Conservation (phyloP, 1,140 invertebrate species). For the Apis laboriosa region DNA sequence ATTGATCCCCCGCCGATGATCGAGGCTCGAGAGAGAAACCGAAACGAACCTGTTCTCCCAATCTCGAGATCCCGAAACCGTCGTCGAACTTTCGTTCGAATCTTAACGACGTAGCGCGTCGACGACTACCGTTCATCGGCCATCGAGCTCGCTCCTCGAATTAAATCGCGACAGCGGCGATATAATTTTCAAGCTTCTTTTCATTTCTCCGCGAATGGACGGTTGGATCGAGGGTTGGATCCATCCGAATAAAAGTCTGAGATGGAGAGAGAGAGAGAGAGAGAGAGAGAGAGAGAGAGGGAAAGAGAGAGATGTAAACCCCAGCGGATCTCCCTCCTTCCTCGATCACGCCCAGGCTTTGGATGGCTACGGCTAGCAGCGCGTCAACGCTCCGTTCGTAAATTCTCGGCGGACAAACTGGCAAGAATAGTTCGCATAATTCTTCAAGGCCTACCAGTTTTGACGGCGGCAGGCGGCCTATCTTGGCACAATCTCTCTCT, state of each 20-base stretch:
- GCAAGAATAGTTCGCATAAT: conserved; percentile 81
- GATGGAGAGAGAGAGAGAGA: too few species aligned
- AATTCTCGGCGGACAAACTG: conserved; percentile 77
- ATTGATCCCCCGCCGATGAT: conserved; percentile 29
- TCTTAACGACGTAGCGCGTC: not conserved
- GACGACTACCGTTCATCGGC: not conserved
- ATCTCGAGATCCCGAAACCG: not conserved
- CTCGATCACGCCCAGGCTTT: conserved; percentile 41
- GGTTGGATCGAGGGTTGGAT: too few species aligned
- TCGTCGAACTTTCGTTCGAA: not conserved
- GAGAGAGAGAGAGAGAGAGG: too few species aligned
- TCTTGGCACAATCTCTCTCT: conserved; percentile 79
- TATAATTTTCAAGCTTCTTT: too few species aligned
- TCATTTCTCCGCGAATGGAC: too few species aligned
- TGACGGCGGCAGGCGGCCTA: conserved; percentile 76
- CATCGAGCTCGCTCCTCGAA: too few species aligned
- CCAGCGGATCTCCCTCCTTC: not conserved
- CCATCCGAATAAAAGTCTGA: too few species aligned
- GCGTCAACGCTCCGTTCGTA: conserved; percentile 72
- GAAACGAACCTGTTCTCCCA: not conserved
- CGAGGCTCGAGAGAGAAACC: not conserved
- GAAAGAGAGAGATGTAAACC: too few species aligned
- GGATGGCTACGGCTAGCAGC: conserved; percentile 55
- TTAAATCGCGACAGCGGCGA: too few species aligned
- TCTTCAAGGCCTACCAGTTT: conserved; percentile 81